phyloP scores from a whole-genome alignment of 1,140 invertebrate species.

The Lepidurus couesii region DNA sequence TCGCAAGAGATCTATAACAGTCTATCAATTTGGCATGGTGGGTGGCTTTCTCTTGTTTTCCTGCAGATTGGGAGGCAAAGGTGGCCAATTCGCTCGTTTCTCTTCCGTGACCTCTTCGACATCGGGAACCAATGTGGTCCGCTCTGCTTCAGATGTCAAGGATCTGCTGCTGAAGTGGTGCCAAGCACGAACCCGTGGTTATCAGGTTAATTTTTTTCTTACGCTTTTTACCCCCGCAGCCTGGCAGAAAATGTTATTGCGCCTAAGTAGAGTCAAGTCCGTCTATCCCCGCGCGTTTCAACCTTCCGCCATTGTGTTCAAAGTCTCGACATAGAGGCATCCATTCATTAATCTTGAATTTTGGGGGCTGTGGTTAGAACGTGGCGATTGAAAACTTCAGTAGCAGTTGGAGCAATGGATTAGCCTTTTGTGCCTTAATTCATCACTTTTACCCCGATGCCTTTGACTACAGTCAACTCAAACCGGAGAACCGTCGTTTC shows the following conservation, averaged over 20 bases:
- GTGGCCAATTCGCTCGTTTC: not conserved
- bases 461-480: conserved; percentile 83
- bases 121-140: conserved; percentile 51
- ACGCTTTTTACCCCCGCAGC: not conserved
- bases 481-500: conserved; percentile 77
- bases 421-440: conserved; percentile 92
- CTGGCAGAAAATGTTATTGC: too few species aligned
- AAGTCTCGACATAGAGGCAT: not conserved
- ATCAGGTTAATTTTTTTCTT: conserved; percentile 64
- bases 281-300: not conserved
- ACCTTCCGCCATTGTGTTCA: conserved; percentile 14
- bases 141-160: conserved; percentile 88
- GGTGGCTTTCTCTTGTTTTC: not conserved
- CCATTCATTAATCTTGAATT: not conserved
- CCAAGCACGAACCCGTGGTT: conserved; percentile 90
- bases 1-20: not conserved
- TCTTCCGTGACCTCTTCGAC: conserved; percentile 14
- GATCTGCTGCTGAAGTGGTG: conserved; percentile 92
- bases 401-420: conserved; percentile 89
- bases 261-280: not conserved
- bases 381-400: conserved; percentile 95
- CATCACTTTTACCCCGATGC: conserved; percentile 93
- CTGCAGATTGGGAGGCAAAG: not conserved
- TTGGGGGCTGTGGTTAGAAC: conserved; percentile 57
- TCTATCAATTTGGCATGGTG: not conserved